Percentiles rank a stretch among this genome's conserved stretches.
phyloP scores from a whole-genome alignment of 2,113 vertebrate genomes.

The Neotragus pygmaeus region DNA sequence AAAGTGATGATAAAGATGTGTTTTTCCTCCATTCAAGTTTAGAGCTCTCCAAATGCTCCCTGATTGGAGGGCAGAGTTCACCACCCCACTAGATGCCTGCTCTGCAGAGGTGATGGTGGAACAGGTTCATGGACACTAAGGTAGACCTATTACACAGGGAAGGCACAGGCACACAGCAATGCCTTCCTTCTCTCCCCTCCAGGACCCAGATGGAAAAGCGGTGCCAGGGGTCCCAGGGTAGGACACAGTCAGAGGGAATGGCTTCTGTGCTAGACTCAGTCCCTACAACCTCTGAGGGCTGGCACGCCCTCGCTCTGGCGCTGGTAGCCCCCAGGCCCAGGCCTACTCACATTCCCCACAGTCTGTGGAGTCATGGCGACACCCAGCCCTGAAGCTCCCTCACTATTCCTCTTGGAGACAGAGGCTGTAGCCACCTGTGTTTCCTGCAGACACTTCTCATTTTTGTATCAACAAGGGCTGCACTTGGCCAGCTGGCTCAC shows the following conservation, averaged over 20 bases:
- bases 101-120: neutral
- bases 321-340: neutral
- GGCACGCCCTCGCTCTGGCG: fast-evolving
- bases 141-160: too few species aligned
- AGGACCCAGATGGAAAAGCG: neutral
- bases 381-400: neutral
- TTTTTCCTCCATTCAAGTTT: neutral
- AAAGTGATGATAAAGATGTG: neutral
- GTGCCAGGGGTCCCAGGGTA: neutral
- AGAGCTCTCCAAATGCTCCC: neutral
- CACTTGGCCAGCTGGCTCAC: neutral
- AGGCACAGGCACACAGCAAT: neutral
- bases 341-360: neutral
- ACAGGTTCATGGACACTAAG: neutral
- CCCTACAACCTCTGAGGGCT: too few species aligned
- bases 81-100: neutral
- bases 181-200: neutral
- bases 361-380: neutral
- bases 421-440: neutral
- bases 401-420: neutral
- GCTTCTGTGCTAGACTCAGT: neutral
- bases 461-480: neutral
- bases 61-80: neutral
- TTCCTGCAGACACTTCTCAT: neutral
- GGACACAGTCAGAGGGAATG: too few species aligned